phyloP scores from a whole-genome alignment of 2,888 invertebrate genomes.

The Drosophila peninsularis region DNA sequence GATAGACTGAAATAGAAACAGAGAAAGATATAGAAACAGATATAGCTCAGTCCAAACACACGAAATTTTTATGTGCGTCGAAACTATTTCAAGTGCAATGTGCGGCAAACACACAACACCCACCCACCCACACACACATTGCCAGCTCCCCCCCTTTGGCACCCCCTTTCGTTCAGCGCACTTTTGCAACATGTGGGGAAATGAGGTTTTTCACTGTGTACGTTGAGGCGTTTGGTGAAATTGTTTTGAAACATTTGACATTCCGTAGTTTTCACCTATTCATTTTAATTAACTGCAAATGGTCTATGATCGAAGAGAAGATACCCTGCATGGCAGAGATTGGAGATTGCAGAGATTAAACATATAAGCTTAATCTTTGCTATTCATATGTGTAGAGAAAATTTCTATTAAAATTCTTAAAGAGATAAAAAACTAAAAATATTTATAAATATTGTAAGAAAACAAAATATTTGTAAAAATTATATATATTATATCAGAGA shows the following conservation, averaged over 20 bases:
- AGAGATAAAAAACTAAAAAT: neutral
- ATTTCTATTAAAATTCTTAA: neutral
- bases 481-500: neutral
- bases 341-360: too few relatives aligned
- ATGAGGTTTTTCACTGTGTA: conserved; percentile 11
- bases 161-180: neutral
- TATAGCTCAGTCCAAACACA: conserved; percentile 21
- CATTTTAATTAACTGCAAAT: conserved; percentile 32
- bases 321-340: conserved; percentile 16
- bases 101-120: conserved; percentile 32
- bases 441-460: neutral
- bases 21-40: conserved; percentile 36
- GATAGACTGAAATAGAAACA: conserved; percentile 41
- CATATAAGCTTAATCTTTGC: neutral
- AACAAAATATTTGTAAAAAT: neutral
- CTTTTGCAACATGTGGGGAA: conserved; percentile 38
- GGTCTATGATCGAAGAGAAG: neutral
- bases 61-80: conserved; percentile 17
- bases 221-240: conserved; percentile 39
- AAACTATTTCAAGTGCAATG: conserved; percentile 74
- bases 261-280: conserved; percentile 46
- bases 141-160: neutral
- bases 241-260: conserved; percentile 57
- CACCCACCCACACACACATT: conserved; percentile 8
- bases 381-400: neutral